Evolutionary conservation across 2,888 invertebrate genomes (phyloP).

Genomic region (Lasioglossum malachurum): DNA sequence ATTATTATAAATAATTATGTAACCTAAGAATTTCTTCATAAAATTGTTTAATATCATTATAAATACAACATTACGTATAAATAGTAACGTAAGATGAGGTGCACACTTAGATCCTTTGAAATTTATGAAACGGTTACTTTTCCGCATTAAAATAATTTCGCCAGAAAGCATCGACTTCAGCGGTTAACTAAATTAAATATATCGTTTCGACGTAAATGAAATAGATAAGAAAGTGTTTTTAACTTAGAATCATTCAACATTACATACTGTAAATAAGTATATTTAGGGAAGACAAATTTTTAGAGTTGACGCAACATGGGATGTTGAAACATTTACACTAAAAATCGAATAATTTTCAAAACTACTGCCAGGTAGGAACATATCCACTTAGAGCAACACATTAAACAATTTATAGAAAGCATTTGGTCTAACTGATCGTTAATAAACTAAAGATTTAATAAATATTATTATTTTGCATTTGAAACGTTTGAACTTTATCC

Average conservation of each 20-base stretch:
- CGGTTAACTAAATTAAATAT: not conserved
- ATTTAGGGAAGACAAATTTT: not conserved
- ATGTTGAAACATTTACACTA: slow-evolving; percentile 25
- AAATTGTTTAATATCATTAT: not conserved
- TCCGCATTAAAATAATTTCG: slow-evolving; percentile 6
- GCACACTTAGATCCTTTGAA: not conserved
- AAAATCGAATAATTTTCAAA: slow-evolving; percentile 15
- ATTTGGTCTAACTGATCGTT: not conserved
- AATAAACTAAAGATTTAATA: not conserved
- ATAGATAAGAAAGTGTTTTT: not conserved
- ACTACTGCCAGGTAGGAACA: slow-evolving; percentile 5
- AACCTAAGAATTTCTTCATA: not conserved
- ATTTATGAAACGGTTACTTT: not conserved
- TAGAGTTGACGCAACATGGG: not conserved
- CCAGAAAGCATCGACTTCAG: not conserved
- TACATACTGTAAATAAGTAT: not conserved
- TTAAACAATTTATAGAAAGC: not conserved
- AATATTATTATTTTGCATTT: slow-evolving; percentile 3
- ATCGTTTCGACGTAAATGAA: slow-evolving; percentile 14
- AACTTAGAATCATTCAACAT: not conserved
- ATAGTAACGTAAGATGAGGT: not conserved
- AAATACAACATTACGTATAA: not conserved
- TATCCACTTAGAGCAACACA: not conserved
- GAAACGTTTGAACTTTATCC: not conserved
- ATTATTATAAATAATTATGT: not conserved